phyloP scores from a whole-genome alignment of 2,888 invertebrate species.

The Scotopteryx bipunctaria region DNA sequence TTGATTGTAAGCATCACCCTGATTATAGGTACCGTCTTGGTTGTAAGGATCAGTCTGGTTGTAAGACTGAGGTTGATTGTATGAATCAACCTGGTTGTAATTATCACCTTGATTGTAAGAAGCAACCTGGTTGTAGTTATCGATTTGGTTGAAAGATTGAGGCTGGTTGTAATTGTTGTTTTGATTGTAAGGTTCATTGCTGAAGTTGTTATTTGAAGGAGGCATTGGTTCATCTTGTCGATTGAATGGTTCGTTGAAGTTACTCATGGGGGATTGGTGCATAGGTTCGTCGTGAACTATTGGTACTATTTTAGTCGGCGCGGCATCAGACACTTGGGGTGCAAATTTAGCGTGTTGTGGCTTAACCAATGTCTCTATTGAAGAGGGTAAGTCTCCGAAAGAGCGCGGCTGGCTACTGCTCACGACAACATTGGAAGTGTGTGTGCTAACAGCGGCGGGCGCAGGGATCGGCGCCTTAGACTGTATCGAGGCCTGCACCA shows the following conservation, averaged over 20 bases:
- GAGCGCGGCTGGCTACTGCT: conserved; percentile 63
- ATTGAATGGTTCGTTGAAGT: conserved; percentile 15
- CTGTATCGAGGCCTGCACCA: conserved; percentile 70
- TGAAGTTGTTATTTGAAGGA: conserved; percentile 9
- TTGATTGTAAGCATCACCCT: conserved; percentile 16
- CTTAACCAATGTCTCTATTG: conserved; percentile 17
- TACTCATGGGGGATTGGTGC: conserved; percentile 4
- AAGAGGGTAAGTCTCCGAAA: conserved; percentile 61
- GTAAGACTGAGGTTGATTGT: conserved; percentile 8
- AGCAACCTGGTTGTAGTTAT: conserved; percentile 24
- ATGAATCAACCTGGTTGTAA: conserved; percentile 24
- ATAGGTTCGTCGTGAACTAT: conserved; percentile 11
- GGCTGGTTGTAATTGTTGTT: conserved; percentile 25
- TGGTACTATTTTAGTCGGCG: neutral
- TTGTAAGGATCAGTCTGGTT: conserved; percentile 18
- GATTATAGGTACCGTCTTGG: conserved; percentile 5
- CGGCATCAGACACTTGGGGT: neutral
- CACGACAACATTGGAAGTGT: conserved; percentile 50
- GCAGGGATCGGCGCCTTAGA: conserved; percentile 41
- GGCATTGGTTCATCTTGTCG: conserved; percentile 17
- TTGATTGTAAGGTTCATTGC: conserved; percentile 20
- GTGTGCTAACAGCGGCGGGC: conserved; percentile 30
- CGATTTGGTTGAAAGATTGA: conserved; percentile 18
- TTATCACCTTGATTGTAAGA: conserved; percentile 18
- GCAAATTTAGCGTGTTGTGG: conserved; percentile 8